These are phyloP conservation scores for Vespertilio murinus DNA, from an alignment of 2,797 vertebrate genomes.

Conservation along the genomic window DNA sequence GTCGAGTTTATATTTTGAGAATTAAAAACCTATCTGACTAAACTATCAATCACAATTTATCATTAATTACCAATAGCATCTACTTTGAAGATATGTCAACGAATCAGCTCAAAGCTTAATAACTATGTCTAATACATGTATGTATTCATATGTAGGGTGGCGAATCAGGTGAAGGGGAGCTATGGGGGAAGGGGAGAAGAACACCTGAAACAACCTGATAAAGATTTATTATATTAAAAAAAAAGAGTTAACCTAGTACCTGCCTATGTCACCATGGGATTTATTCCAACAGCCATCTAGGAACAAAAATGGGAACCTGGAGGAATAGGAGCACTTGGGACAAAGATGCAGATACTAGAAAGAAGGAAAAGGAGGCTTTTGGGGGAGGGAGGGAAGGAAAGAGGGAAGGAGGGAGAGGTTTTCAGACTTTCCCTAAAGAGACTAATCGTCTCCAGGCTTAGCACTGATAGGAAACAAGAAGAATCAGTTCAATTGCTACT, in stretches of 20 bases:
- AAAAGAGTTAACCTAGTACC: neutral
- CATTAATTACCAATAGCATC: neutral
- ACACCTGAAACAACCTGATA: too few species aligned
- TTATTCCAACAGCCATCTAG: neutral
- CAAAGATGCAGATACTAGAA: neutral
- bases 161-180: too few species aligned
- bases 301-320: neutral
- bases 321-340: neutral
- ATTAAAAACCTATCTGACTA: neutral
- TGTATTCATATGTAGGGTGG: neutral
- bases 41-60: neutral
- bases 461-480: neutral
- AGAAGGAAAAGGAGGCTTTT: neutral
- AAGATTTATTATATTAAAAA: too few species aligned
- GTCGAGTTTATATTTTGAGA: constrained; percentile 13
- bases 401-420: neutral
- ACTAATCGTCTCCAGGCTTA: neutral
- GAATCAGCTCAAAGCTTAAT: constrained; percentile 21
- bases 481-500: neutral
- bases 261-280: neutral
- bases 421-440: neutral
- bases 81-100: constrained; percentile 14
- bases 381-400: neutral
- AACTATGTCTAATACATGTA: neutral
- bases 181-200: too few species aligned